phyloP scores from a whole-genome alignment of 1,140 invertebrate species.

The Teleopsis dalmanni region DNA sequence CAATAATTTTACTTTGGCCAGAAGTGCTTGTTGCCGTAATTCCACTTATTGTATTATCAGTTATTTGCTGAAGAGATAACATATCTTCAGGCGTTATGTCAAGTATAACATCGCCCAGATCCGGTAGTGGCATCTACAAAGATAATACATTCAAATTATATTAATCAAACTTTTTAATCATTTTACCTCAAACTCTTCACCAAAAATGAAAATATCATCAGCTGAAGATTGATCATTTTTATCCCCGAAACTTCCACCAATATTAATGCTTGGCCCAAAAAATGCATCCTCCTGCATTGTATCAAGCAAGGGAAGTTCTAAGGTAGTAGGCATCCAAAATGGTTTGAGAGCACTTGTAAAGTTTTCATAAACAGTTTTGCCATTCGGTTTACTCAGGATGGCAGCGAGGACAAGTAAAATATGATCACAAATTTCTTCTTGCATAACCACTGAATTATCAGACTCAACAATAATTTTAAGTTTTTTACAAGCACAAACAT shows the following conservation, averaged over 20 bases:
- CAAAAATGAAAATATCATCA: slow-evolving; percentile 36
- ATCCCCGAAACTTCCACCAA: neutral
- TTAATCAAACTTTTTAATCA: neutral
- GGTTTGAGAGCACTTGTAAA: slow-evolving; percentile 29
- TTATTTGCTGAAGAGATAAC: neutral
- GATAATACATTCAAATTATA: neutral
- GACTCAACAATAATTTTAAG: slow-evolving; percentile 39
- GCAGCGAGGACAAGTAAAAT: slow-evolving; percentile 31
- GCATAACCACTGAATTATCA: slow-evolving; percentile 38
- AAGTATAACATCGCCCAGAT: slow-evolving; percentile 13
- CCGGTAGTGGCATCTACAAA: slow-evolving; percentile 3
- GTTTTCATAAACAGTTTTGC: slow-evolving; percentile 26
- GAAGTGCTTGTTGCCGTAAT: neutral
- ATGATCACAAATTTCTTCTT: slow-evolving; percentile 42
- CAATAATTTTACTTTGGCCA: too few species aligned
- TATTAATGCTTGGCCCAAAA: slow-evolving; percentile 20
- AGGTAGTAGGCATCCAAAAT: slow-evolving; percentile 32
- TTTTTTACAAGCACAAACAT: slow-evolving; percentile 37
- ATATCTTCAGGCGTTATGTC: neutral
- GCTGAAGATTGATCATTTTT: slow-evolving; percentile 12
- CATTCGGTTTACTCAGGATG: slow-evolving; percentile 30
- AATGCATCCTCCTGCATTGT: slow-evolving; percentile 9
- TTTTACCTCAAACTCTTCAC: slow-evolving; percentile 20
- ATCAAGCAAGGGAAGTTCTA: slow-evolving; percentile 29
- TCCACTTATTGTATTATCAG: neutral